phyloP scores from a whole-genome alignment of 1,140 invertebrate species.

The Archivesica marissinica region DNA sequence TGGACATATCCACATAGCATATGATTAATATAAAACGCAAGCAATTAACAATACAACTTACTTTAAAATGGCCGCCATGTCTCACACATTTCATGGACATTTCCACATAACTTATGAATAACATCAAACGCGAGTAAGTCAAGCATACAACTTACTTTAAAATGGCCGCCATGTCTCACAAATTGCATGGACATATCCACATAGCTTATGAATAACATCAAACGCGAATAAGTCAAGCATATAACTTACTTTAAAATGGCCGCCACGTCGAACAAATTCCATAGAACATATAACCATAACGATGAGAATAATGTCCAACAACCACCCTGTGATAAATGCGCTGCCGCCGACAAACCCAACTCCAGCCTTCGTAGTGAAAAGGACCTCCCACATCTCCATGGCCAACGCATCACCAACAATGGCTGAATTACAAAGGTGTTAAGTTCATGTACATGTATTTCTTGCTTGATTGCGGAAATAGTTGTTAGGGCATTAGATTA shows the following conservation, averaged over 20 bases:
- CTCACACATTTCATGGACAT: too few species aligned
- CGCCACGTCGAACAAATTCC: conserved; percentile 93
- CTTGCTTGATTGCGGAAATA: too few species aligned
- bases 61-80: too few species aligned
- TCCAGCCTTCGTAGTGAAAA: conserved; percentile 66
- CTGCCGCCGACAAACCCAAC: conserved; percentile 60
- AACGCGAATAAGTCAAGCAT: background rate
- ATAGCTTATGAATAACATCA: background rate
- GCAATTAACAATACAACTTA: too few species aligned
- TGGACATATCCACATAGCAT: too few species aligned
- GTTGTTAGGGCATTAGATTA: too few species aligned
- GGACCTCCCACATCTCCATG: conserved; percentile 44
- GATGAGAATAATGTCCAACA: conserved; percentile 89
- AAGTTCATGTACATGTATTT: too few species aligned
- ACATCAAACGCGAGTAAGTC: too few species aligned
- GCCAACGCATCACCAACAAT: background rate
- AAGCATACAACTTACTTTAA: background rate
- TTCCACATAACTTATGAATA: too few species aligned
- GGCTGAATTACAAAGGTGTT: background rate
- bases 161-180: background rate
- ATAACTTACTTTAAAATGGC: conserved; percentile 94
- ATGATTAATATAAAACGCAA: too few species aligned
- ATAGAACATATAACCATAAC: conserved; percentile 94
- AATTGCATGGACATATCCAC: background rate
- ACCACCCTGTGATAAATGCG: conserved; percentile 89